Evolutionary conservation across 2,888 invertebrate species (phyloP), one percentile per base, ranked within the genome.

Genomic region (Athalia circularis): DNA sequence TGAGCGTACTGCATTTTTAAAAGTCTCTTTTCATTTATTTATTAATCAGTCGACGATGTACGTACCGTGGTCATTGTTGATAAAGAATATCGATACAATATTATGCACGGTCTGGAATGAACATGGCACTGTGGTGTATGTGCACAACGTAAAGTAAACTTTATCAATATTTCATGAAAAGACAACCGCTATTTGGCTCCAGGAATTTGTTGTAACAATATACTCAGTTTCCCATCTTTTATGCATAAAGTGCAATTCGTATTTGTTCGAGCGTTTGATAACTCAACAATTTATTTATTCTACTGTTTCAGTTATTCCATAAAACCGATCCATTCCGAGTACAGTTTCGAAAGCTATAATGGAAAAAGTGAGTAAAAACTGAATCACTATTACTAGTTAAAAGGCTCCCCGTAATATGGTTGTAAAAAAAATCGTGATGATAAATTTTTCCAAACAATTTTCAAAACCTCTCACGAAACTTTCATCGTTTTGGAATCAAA

Each of bases 191-290:
- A 72, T 72, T 72, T 72, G 13, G 72, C 13, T 57, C n/a, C 59
- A 45, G 52, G 29, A 68, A 47, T 7, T 68, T 11, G 68, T 29
- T 29, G 54, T n/a, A 72, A 72, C 72, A 47, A 59, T 45, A 47
- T 29, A 59, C 59, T 11, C 47, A 47, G 59, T 57, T 72, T 59
- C 47, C 45, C 11, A 72, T 72, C 59, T 72, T 59, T 72, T 59
- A 59, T 72, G 59, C 45, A 72, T 72, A 72, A 72, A 72, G 72
- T 72, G 45, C 29, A 29, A 72, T 72, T 15, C 59, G 59, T 72
- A 72, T 59, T 72, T 50, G 13, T 47, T 5, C 59, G 54, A 59
- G 72, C 47, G 45, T 72, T 47, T 59, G 47, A 72, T 72, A 59
- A 47, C 72, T 4, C 13, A 59, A 47, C 47, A 59, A 43, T 47